A percentile compares a stretch with the other conserved stretches of the same genome.
Conservation (phyloP, 2,888 invertebrate species). For the Cybosia mesomella region DNA sequence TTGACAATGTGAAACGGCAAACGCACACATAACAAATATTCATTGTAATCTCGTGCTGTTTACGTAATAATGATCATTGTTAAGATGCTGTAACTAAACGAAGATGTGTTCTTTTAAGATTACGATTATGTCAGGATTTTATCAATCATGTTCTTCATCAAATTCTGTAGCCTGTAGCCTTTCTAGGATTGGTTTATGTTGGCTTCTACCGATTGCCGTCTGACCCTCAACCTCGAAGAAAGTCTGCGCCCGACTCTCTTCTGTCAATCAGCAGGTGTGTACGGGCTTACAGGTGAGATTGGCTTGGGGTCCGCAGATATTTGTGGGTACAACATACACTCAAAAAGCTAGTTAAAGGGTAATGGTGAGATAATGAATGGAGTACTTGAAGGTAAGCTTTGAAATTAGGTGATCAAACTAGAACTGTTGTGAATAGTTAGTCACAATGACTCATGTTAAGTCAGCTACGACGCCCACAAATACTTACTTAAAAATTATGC, state of each 20-base stretch:
- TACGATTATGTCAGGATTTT: neutral
- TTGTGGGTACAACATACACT: no score
- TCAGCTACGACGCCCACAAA: slow-evolving; percentile 9
- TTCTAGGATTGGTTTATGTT: no score
- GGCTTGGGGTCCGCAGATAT: no score
- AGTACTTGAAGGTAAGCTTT: no score
- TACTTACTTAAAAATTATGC: slow-evolving; percentile 10
- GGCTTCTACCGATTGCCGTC: no score
- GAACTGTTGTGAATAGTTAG: neutral
- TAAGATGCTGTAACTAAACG: slow-evolving; percentile 23
- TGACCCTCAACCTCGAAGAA: no score
- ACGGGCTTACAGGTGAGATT: no score
- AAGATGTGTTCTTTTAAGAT: slow-evolving; percentile 24
- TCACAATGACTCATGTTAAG: slow-evolving; percentile 5
- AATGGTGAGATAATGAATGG: no score
- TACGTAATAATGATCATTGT: slow-evolving; percentile 29
- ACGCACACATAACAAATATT: slow-evolving; percentile 45
- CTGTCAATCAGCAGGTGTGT: no score
- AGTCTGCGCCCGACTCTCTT: no score
- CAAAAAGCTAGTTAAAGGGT: no score
- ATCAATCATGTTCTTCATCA: neutral
- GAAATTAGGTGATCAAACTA: neutral
- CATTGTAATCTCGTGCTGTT: slow-evolving; percentile 45
- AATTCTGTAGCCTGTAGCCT: no score
- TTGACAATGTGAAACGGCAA: slow-evolving; percentile 55